Base-by-base conservation (phyloP, 2,113 vertebrate genomes). In the Alectura lathami region DNA sequence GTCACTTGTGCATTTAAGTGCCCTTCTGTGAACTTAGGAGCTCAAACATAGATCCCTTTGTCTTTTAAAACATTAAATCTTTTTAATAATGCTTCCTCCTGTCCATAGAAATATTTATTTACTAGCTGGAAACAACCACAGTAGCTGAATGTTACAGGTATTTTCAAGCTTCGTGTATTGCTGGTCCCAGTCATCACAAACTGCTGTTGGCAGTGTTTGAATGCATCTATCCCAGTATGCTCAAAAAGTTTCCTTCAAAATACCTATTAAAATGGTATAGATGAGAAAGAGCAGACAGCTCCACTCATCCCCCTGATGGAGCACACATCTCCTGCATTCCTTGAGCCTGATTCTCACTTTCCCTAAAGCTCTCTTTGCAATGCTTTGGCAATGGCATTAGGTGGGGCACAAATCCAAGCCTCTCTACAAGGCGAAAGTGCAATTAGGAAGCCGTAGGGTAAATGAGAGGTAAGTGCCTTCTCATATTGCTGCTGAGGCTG, bases 281-380 rank as follows among this genome's bases (percentile, higher is more conserved):
- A 83, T 53, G 59, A 88, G 80, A 74, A 95, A 75, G 60, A 38
- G 38, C 34, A 63, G 83, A 59, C 64, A 70, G 32, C 30, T 72
- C 54, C 54, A 76, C 38, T 66, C 56, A 45, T 78, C 60, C 69
- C 62, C 93, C 34, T 92, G 69, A 72, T 60, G 56, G 62, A 73
- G 40, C 73, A 32, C 64, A 48, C 43, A 89, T n/a, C 84, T 79
- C 93, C 93, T 92, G 89, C 92, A 77, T 94, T 95, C 86, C 86
- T 94, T 96, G 76, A 92, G 51, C 60, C 40, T 47, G 88, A 81
- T 94, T 95, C 88, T 93, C 56, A 4, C 57, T 84, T 92, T 74
- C 51, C 47, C 83, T 92, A 56, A 81, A 90, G 60, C 60, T 90
- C 40, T 80, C 29, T 74, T 77, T 81, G 23, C 56, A 64, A 68